Evolutionary conservation across 2,797 vertebrate genomes (phyloP), one percentile per base, ranked within the genome.

Genomic region (Cossypha niveicapilla): DNA sequence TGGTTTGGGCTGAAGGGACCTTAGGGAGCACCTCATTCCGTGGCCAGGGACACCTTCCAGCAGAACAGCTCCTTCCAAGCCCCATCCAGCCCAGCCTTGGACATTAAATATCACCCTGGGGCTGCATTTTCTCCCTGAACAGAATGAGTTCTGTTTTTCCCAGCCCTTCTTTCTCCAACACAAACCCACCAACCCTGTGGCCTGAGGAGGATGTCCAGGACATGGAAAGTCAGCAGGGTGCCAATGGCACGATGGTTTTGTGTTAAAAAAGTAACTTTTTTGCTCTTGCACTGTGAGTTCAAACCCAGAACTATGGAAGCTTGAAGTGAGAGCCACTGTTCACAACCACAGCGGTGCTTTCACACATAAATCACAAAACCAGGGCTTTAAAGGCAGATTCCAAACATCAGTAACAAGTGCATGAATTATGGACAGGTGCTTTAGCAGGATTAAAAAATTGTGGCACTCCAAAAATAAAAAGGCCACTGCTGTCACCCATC

Each of bases 31-130:
- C 7, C 61, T n/a, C 22, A 7, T 3, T 47, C 25, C 53, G 10
- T 0, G 24, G 60, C 28, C 32, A 65, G 37, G 50, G 67, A 51
- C 58, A 37, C 23, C 44, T 65, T 4, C 45, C 39, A 41, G 8
- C 42, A 54, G 1, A 8, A 6, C 41, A 17, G 25, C 10, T 1
- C n/a, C 3, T 15, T 7, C 68, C 68, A 19, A 35, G 35, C 42
- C 54, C 14, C 6, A 1, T 32, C 54, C 62, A 54, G 0, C 77
- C 34, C 4, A 11, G 9, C 71, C 32, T 3, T 27, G 54, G 23
- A 39, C 19, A 5, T 7, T 4, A 3, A 24, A 45, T 11, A 48
- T 18, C 60, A 41, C 57, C 15, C 28, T 0, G 0, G 9, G 27
- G 14, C 5, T 56, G 22, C 1, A 0, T 48, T 37, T 50, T 3